phyloP scores from a whole-genome alignment of 2,113 vertebrate species.

The pig (Sus scrofa) region T2T-Sscrofa CM000824.6:31700501-31701000 shows the following conservation, averaged over 20 bases:
- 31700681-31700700: slow-evolving; percentile 38
- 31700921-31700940: neutral
- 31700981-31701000: neutral
- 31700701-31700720: neutral
- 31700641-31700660: slow-evolving; percentile 41
- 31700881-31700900: neutral
- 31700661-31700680: slow-evolving; percentile 41
- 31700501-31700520: neutral
- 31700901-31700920: neutral
- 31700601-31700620: slow-evolving; percentile 63
- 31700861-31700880: neutral
- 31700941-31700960: neutral
- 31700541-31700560: slow-evolving; percentile 57
- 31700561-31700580: slow-evolving; percentile 33
- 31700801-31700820: neutral
- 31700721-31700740: neutral
- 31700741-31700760: neutral
- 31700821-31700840: neutral
- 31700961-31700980: neutral
- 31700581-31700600: slow-evolving; percentile 23
- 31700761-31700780: neutral
- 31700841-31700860: neutral
- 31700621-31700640: slow-evolving; percentile 17
- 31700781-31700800: neutral
- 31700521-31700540: slow-evolving; percentile 54